These are phyloP conservation scores for Amphilophus citrinellus DNA, from an alignment of 2,113 vertebrate genomes.

Conservation along the genomic window DNA sequence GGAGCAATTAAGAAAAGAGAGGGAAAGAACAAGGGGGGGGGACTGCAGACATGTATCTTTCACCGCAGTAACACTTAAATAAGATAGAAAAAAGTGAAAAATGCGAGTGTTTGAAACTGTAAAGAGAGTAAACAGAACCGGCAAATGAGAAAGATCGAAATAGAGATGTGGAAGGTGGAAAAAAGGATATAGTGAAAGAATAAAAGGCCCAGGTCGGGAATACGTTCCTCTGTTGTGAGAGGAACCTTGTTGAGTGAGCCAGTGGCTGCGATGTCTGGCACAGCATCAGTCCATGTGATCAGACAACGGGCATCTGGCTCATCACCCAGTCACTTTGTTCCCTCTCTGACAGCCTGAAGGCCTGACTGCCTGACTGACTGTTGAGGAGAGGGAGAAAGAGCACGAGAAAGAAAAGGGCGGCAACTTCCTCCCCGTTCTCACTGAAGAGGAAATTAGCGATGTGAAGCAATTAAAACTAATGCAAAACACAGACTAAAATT, in stretches of 20 bases:
- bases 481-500: constrained; percentile 64
- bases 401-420: constrained; percentile 27
- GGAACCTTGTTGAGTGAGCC: constrained; percentile 72
- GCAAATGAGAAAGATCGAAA: constrained; percentile 52
- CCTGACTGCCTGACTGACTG: constrained; percentile 69
- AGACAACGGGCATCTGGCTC: constrained; percentile 74
- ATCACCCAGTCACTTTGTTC: constrained; percentile 79
- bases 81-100: constrained; percentile 4
- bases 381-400: constrained; percentile 59
- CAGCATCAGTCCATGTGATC: constrained; percentile 77
- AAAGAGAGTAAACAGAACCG: constrained; percentile 24
- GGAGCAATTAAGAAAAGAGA: constrained; percentile 49
- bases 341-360: constrained; percentile 75
- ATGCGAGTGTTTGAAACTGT: constrained; percentile 18
- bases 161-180: background rate
- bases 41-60: constrained; percentile 28
- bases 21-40: background rate
- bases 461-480: constrained; percentile 64
- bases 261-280: constrained; percentile 72
- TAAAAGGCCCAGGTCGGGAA: constrained; percentile 58
- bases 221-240: constrained; percentile 62
- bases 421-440: constrained; percentile 27
- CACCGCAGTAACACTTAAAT: constrained; percentile 20
- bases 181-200: constrained; percentile 20
- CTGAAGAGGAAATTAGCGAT: constrained; percentile 63